A percentile compares a stretch with the other conserved stretches of the same genome.
phyloP scores from a whole-genome alignment of 2,888 invertebrate species.

The Ariolimax columbianus region DNA sequence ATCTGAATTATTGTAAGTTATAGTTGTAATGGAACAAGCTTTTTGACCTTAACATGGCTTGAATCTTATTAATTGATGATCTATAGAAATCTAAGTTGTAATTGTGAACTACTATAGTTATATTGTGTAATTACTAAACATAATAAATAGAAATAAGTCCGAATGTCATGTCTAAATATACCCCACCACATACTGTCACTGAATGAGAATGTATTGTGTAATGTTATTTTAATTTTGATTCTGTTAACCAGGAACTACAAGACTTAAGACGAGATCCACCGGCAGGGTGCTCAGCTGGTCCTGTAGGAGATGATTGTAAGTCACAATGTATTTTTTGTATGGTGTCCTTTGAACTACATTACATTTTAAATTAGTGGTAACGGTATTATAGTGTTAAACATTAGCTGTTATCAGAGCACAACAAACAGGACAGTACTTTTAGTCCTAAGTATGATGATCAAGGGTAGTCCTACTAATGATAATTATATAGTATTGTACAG shows the following conservation, averaged over 20 bases:
- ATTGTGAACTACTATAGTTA: no score
- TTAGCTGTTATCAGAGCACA: background rate
- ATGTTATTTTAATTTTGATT: background rate
- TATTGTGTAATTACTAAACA: no score
- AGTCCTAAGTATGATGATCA: no score
- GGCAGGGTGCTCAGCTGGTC: conserved; percentile 99
- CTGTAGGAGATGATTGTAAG: conserved; percentile 99
- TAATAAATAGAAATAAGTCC: no score
- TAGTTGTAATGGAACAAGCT: background rate
- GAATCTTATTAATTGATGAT: background rate
- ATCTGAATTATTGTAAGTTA: background rate
- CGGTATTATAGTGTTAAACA: background rate
- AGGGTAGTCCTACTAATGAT: no score
- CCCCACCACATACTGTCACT: no score
- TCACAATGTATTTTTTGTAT: conserved; percentile 65
- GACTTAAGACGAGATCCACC: conserved; percentile 99
- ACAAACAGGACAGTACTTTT: background rate
- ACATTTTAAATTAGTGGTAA: background rate
- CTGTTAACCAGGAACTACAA: conserved; percentile 92
- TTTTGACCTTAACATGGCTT: background rate
- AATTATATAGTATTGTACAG: no score
- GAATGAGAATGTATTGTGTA: no score
- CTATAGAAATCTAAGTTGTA: no score
- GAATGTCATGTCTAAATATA: no score
- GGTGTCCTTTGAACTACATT: background rate